Evolutionary conservation across 1,140 invertebrate genomes (phyloP).

Genomic region (Drosophila nigrodunni): DNA sequence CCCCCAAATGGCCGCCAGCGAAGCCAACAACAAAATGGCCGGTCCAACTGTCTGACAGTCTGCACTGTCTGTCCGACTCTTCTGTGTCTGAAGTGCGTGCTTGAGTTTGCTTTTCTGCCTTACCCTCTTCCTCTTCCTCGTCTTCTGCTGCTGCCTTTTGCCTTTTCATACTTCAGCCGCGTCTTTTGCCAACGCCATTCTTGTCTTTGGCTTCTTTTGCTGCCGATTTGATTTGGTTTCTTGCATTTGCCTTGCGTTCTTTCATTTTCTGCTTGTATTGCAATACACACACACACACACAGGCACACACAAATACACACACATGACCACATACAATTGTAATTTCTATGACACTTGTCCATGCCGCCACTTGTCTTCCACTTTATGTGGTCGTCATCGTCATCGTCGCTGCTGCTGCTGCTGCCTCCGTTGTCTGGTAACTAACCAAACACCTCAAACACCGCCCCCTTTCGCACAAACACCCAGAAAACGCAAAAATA

Average conservation of each 20-base stretch:
- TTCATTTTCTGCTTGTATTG: constrained; percentile 71
- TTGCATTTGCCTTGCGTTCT: constrained; percentile 76
- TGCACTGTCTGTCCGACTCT: constrained; percentile 49
- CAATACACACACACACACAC: constrained; percentile 47
- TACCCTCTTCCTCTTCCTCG: constrained; percentile 22
- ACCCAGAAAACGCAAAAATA: constrained; percentile 3
- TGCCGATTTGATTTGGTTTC: constrained; percentile 59
- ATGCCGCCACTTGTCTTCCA: constrained; percentile 79
- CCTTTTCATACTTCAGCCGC: constrained; percentile 21
- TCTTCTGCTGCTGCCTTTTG: neutral
- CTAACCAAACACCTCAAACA: constrained; percentile 37
- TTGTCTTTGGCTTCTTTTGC: constrained; percentile 39
- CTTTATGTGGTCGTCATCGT: constrained; percentile 68
- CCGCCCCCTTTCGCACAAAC: constrained; percentile 13
- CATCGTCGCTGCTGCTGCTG: constrained; percentile 19
- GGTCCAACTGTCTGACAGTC: constrained; percentile 42
- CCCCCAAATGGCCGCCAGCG: constrained; percentile 15
- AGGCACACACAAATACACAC: constrained; percentile 24
- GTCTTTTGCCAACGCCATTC: constrained; percentile 40
- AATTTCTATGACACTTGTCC: constrained; percentile 81
- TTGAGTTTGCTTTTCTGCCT: constrained; percentile 61
- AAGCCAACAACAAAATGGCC: constrained; percentile 53
- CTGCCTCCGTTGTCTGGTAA: constrained; percentile 22
- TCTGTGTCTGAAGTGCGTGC: constrained; percentile 74
- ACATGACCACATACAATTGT: constrained; percentile 41